A percentile compares a stretch with the other conserved stretches of the same genome.
These are phyloP conservation scores for Diarsia rubi DNA, from an alignment of 2,888 invertebrate genomes.

Conservation along the genomic window DNA sequence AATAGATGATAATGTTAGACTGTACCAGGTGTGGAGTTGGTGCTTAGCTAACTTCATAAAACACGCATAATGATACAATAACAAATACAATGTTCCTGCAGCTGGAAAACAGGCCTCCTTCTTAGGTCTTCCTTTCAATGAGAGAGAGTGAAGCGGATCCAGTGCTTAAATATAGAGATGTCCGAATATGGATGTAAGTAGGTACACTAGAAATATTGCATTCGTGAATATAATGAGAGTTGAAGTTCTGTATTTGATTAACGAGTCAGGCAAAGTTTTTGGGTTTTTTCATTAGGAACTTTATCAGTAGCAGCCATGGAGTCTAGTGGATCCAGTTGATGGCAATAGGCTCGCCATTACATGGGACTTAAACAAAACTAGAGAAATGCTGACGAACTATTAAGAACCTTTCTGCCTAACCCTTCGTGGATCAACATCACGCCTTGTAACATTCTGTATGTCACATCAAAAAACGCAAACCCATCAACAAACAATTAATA, in stretches of 20 bases:
- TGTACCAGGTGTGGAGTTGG: background rate
- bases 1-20: background rate
- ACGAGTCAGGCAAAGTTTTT: too few species aligned
- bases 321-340: too few species aligned
- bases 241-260: too few species aligned
- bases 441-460: too few species aligned
- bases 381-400: too few species aligned
- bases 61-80: background rate
- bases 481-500: conserved; percentile 52
- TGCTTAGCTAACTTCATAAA: background rate
- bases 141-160: background rate
- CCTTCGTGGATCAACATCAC: too few species aligned
- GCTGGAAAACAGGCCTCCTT: background rate
- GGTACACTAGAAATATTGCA: background rate
- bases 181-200: background rate
- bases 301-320: too few species aligned
- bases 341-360: too few species aligned
- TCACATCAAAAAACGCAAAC: conserved; percentile 30
- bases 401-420: too few species aligned
- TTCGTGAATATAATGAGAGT: background rate
- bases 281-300: too few species aligned
- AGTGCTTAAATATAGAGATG: background rate
- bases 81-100: background rate
- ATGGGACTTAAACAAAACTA: too few species aligned
- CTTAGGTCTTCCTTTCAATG: background rate